phyloP scores from a whole-genome alignment of 2,797 vertebrate species.

The Danio kyathit region DNA sequence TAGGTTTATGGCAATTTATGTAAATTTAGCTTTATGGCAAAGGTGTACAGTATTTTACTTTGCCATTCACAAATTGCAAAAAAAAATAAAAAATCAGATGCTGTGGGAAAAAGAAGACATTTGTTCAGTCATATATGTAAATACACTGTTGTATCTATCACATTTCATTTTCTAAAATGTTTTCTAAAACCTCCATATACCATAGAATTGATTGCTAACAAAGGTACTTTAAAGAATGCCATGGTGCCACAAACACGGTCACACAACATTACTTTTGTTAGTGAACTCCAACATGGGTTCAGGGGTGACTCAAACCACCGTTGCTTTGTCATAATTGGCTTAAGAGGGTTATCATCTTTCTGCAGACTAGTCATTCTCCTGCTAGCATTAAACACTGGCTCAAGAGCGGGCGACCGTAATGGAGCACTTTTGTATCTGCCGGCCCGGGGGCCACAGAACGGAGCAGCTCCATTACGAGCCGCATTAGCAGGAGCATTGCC shows the following conservation, averaged over 20 bases:
- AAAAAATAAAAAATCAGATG: neutral
- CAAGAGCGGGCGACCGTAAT: conserved; percentile 18
- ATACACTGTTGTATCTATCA: neutral
- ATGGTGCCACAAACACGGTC: neutral
- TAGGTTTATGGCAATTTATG: too few relatives aligned
- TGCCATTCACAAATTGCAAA: neutral
- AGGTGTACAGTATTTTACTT: neutral
- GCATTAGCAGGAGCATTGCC: conserved; percentile 31
- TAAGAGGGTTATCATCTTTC: conserved; percentile 47
- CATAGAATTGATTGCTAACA: neutral
- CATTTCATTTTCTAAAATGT: neutral
- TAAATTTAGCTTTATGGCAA: too few relatives aligned
- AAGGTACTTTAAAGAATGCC: neutral
- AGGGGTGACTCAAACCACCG: conserved; percentile 20
- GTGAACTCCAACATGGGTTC: conserved; percentile 33
- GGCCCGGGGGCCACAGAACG: conserved; percentile 31
- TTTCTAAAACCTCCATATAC: neutral
- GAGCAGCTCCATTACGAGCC: conserved; percentile 42
- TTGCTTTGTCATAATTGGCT: conserved; percentile 42
- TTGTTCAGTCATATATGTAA: neutral
- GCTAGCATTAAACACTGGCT: conserved; percentile 35
- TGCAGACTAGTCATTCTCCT: conserved; percentile 37
- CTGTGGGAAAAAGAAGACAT: neutral
- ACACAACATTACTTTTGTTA: neutral
- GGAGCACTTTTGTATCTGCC: conserved; percentile 47